Evolutionary conservation across 2,888 invertebrate genomes (phyloP).

Genomic region (Drosophila parthenogenetica): DNA sequence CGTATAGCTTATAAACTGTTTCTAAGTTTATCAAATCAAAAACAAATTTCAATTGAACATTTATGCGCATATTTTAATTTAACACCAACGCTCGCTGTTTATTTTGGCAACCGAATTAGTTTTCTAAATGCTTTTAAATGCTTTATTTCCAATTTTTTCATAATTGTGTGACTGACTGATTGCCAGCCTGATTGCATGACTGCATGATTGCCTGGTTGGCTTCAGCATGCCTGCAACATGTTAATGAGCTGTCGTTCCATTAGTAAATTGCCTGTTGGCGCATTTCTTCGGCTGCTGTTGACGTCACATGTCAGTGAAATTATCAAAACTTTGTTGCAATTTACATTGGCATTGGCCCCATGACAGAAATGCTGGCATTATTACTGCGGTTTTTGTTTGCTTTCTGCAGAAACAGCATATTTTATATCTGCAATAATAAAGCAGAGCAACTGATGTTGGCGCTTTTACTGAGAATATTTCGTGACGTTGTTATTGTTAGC

Average conservation of each 20-base stretch:
- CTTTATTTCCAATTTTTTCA: conserved; percentile 2
- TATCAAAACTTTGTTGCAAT: conserved; percentile 39
- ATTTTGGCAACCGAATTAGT: conserved; percentile 4
- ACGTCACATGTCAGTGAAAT: conserved; percentile 34
- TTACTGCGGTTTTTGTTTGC: conserved; percentile 5
- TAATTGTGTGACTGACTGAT: conserved; percentile 14
- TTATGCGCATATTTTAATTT: not conserved
- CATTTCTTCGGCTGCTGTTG: conserved; percentile 28
- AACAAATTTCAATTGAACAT: not conserved
- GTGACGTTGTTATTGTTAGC: conserved; percentile 47
- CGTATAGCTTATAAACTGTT: not conserved
- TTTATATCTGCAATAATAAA: conserved; percentile 11
- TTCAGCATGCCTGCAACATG: conserved; percentile 32
- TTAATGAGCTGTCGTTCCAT: conserved; percentile 53
- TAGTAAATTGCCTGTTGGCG: conserved; percentile 17
- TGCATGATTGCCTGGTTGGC: conserved; percentile 19
- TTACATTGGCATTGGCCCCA: conserved; percentile 9
- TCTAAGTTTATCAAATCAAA: not conserved
- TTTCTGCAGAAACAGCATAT: not conserved
- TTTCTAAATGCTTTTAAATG: not conserved
- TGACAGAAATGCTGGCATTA: conserved; percentile 18
- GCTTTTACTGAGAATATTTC: conserved; percentile 18
- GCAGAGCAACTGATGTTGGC: conserved; percentile 4
- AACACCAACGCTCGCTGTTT: not conserved
- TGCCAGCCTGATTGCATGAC: conserved; percentile 14